Conservation (phyloP, 2,888 invertebrate genomes). For the Microdon myrmicae region DNA sequence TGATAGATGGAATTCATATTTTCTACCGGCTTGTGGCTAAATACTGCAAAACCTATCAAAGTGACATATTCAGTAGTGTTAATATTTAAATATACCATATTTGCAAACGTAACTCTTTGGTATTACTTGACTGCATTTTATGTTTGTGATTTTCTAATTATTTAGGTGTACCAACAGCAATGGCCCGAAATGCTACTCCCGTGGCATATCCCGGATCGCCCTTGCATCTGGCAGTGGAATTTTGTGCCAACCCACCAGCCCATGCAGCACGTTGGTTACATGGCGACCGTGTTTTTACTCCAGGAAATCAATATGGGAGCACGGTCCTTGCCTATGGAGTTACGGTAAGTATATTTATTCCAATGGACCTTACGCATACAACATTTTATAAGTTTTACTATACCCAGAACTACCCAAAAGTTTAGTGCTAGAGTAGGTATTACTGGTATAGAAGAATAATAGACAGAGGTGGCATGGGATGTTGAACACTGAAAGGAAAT, state of each 20-base stretch:
- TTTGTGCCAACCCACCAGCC: slow-evolving; percentile 79
- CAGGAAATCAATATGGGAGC: slow-evolving; percentile 67
- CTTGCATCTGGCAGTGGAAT: slow-evolving; percentile 76
- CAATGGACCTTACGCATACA: neutral
- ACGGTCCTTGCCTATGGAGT: slow-evolving; percentile 66
- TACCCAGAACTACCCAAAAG: too few species aligned
- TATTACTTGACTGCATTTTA: neutral
- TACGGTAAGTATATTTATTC: slow-evolving; percentile 59
- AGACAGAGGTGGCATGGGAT: too few species aligned
- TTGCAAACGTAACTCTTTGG: neutral
- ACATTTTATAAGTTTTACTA: too few species aligned
- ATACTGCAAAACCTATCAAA: too few species aligned
- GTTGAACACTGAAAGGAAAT: too few species aligned
- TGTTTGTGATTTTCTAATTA: neutral
- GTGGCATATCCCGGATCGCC: slow-evolving; percentile 77
- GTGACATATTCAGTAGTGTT: too few species aligned
- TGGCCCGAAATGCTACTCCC: slow-evolving; percentile 74
- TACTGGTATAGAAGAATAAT: too few species aligned
- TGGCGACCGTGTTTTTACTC: slow-evolving; percentile 67
- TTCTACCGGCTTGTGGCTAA: too few species aligned
- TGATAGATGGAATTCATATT: too few species aligned
- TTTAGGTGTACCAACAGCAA: slow-evolving; percentile 77
- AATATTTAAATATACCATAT: too few species aligned
- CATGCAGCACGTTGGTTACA: slow-evolving; percentile 67
- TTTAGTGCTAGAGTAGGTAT: too few species aligned